Evolutionary conservation across 2,888 invertebrate species (phyloP).

Genomic region (Drosophila buzzatii): DNA sequence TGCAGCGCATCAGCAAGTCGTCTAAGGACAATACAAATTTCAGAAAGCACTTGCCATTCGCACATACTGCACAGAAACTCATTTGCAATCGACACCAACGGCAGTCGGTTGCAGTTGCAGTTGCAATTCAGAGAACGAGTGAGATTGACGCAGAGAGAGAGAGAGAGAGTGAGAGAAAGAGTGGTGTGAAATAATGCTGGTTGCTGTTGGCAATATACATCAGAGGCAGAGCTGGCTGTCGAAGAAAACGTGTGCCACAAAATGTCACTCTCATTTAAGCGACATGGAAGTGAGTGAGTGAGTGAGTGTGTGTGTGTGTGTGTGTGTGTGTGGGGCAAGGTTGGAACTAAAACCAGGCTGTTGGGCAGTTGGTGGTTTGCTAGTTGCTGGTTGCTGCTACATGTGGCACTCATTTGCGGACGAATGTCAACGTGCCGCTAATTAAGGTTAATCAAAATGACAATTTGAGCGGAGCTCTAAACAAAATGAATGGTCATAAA

Average conservation of each 20-base stretch:
- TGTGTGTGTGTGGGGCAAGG: slow-evolving; percentile 15
- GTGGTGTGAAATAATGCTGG: slow-evolving; percentile 5
- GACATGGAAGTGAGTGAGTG: slow-evolving; percentile 29
- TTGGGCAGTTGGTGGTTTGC: slow-evolving; percentile 53
- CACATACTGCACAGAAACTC: slow-evolving; percentile 59
- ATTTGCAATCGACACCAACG: slow-evolving; percentile 73
- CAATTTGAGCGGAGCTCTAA: slow-evolving; percentile 35
- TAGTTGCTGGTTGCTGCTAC: slow-evolving; percentile 14
- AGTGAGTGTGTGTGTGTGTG: slow-evolving; percentile 16
- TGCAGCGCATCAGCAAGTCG: slow-evolving; percentile 23
- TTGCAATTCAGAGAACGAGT: slow-evolving; percentile 20
- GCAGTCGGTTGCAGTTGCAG: slow-evolving; percentile 35
- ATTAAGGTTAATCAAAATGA: slow-evolving; percentile 79
- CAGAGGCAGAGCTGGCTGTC: slow-evolving; percentile 15
- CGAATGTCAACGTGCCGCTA: slow-evolving; percentile 74
- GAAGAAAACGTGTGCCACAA: slow-evolving; percentile 72
- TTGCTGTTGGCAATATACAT: slow-evolving; percentile 38
- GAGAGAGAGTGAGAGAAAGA: not conserved
- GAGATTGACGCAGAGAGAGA: not conserved
- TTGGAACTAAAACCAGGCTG: slow-evolving; percentile 2
- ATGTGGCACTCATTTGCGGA: slow-evolving; percentile 54
- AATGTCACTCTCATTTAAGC: slow-evolving; percentile 74
- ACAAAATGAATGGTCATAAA: slow-evolving; percentile 49
- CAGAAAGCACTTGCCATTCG: slow-evolving; percentile 20
- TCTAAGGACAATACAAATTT: not conserved